These are phyloP conservation scores for Fulica atra DNA, from an alignment of 2,113 vertebrate genomes.

Conservation along the genomic window DNA sequence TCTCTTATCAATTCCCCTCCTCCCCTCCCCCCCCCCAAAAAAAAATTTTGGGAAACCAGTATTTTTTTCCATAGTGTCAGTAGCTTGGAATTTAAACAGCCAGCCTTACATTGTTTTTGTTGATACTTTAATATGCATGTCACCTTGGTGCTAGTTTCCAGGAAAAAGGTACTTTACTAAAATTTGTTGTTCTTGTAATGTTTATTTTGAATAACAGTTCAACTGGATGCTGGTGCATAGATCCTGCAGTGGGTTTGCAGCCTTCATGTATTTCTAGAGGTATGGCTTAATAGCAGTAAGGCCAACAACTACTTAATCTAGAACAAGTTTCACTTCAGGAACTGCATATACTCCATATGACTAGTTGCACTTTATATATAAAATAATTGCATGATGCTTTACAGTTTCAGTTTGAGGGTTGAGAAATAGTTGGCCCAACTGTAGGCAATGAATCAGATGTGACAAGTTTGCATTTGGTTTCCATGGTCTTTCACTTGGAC, in stretches of 20 bases:
- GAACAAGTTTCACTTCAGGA: background rate
- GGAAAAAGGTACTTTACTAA: background rate
- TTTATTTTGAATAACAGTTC: slow-evolving; percentile 18
- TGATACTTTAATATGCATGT: background rate
- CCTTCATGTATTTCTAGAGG: background rate
- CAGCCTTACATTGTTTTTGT: background rate
- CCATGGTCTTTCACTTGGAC: background rate
- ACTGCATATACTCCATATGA: background rate
- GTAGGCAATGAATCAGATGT: background rate
- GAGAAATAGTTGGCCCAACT: background rate
- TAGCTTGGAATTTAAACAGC: background rate
- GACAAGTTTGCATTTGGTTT: background rate
- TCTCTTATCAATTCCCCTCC: background rate
- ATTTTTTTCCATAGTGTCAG: background rate
- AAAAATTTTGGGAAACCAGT: background rate
- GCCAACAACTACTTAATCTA: background rate
- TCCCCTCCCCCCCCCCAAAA: accelerated
- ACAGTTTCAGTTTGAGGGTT: background rate
- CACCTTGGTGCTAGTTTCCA: background rate
- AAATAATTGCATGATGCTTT: background rate
- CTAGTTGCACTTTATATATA: background rate
- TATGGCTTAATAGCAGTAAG: background rate
- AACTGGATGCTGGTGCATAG: background rate
- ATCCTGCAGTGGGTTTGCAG: background rate
- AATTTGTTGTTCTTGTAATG: background rate